Base-by-base conservation (phyloP, 92 coral and sea anemone genomes). In the Paragorgia papillata region DNA sequence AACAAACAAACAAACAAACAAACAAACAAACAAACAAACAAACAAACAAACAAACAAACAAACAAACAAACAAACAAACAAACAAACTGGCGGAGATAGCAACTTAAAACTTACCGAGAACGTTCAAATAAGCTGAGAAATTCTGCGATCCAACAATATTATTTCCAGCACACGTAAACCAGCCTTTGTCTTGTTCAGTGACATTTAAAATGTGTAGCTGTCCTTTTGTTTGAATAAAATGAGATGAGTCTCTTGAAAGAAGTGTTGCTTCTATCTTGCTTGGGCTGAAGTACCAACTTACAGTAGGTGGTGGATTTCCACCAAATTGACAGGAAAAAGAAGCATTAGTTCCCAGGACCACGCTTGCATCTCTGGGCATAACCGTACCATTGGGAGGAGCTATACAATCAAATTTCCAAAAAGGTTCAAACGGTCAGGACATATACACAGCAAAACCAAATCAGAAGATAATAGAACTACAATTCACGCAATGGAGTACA, bases 251-350 rank as follows among this genome's bases (percentile, higher is more conserved):
- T 25, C 40, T 75, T 28, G 86, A 51, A 57, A 57, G 85, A 1
- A 63, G 67, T 65, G 43, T 55, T 37, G 90, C 53, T 37, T 65
- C 69, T 9, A 80, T 85, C 39, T 60, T 84, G 40, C 30, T 46
- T 70, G 82, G 88, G 74, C 34, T 50, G 62, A 70, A 70, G 29
- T 81, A 88, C 98, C 98, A 94, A 57, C 57, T 39, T 68, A 83
- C 66, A 24, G 49, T 64, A 18, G 98, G 98, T 4, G 39, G 67
- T 30, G 98, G 98, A 50, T 79, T 85, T 10, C 97, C 98, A 67
- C 56, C 59, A 86, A 91, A 94, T 31, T 55, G 61, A 50, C 98
- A 94, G 35, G 31, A 50, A 64, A 94, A 88, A 58, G 65, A 80
- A 1, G 83, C 89, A 9, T 88, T 74, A 68, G 85, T 89, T 3